Conservation (phyloP, 2,113 vertebrate species). For the Oriolus oriolus region DNA sequence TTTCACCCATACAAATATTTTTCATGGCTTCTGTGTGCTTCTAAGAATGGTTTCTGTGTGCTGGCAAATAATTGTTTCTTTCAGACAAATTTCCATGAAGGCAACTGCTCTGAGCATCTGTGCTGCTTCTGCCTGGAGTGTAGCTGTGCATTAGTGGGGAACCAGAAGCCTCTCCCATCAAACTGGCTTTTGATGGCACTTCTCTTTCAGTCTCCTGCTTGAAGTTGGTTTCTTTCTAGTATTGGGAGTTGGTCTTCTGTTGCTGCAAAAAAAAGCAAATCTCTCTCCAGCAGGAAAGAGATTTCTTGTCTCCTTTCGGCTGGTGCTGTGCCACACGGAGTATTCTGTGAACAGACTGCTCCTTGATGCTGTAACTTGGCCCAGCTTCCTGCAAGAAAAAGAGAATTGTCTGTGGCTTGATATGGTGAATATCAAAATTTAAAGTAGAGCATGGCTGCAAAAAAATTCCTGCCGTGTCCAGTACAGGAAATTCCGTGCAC, state of each 20-base stretch:
- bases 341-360: not conserved
- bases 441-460: not conserved
- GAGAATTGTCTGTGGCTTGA: not conserved
- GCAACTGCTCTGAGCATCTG: not conserved
- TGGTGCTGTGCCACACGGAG: not conserved
- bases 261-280: not conserved
- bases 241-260: not conserved
- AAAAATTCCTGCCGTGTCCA: not conserved
- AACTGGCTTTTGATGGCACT: not conserved
- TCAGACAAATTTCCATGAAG: not conserved
- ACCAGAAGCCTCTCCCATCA: not conserved
- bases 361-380: not conserved
- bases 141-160: not conserved
- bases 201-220: not conserved
- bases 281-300: not conserved
- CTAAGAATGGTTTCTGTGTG: not conserved
- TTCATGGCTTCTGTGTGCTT: not conserved
- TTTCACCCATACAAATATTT: not conserved
- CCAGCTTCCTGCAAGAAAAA: not conserved
- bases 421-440: not conserved
- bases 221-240: not conserved
- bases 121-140: not conserved
- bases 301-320: not conserved
- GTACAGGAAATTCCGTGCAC: not conserved
- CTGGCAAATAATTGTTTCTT: not conserved